Evolutionary conservation across 1,140 invertebrate species (phyloP).

Genomic region (Cardiocondyla obscurior): DNA sequence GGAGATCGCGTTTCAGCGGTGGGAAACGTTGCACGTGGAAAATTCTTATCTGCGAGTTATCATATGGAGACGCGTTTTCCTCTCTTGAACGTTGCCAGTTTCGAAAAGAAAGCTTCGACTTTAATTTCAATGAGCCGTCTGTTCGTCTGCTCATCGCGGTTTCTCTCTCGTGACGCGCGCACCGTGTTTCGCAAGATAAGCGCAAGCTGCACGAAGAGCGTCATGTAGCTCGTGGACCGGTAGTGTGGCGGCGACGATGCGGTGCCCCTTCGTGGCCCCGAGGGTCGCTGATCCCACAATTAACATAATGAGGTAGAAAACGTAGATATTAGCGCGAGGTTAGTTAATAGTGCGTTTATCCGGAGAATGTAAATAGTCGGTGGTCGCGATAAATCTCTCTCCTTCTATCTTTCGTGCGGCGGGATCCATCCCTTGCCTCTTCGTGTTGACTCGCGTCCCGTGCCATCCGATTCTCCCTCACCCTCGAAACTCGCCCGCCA

Average conservation of each 20-base stretch:
- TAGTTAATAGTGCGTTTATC: conserved; percentile 77
- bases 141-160: background rate
- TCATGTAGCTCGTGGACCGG: conserved; percentile 27
- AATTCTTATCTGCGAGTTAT: no score
- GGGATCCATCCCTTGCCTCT: background rate
- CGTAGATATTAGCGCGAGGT: conserved; percentile 74
- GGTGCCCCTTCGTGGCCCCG: conserved; percentile 64
- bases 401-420: background rate
- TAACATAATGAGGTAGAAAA: conserved; percentile 77
- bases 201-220: background rate
- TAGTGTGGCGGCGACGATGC: background rate
- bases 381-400: conserved; percentile 37
- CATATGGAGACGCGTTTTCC: background rate
- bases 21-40: background rate
- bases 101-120: background rate
- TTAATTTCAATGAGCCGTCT: background rate
- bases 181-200: background rate
- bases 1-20: background rate
- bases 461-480: background rate
- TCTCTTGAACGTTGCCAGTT: background rate
- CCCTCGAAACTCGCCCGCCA: background rate
- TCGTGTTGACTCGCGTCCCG: background rate
- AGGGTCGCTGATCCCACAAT: conserved; percentile 69
- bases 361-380: conserved; percentile 73
- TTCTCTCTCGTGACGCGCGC: background rate